These are phyloP conservation scores for Pseudorectes ferrugineus DNA, from an alignment of 2,113 vertebrate genomes.

Conservation along the genomic window DNA sequence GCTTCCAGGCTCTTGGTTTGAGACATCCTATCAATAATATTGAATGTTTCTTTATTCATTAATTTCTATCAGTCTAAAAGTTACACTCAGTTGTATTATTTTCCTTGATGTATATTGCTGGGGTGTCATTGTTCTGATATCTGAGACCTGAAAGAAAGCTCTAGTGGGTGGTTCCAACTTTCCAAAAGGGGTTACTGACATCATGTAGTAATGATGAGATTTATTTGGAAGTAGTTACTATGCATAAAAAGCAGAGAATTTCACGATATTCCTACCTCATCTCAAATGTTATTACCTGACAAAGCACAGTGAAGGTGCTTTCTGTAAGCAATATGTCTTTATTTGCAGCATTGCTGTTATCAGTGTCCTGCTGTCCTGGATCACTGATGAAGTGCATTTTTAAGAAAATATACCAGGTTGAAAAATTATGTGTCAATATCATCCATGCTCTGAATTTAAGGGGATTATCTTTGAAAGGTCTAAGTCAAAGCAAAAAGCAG, in stretches of 20 bases:
- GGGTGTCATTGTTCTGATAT: background rate
- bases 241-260: background rate
- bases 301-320: background rate
- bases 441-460: background rate
- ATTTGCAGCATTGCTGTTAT: background rate
- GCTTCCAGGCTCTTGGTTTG: background rate
- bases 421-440: background rate
- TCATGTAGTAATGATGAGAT: background rate
- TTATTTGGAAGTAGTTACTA: background rate
- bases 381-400: background rate
- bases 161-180: background rate
- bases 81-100: background rate
- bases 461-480: background rate
- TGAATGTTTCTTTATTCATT: background rate
- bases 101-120: background rate
- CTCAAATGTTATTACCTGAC: background rate
- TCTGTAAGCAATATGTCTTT: background rate
- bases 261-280: background rate
- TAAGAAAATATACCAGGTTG: background rate
- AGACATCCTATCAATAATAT: background rate
- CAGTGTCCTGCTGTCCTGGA: background rate
- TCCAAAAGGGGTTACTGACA: background rate
- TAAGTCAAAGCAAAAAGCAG: background rate
- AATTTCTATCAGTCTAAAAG: background rate
- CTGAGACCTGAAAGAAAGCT: background rate